Evolutionary conservation across 2,113 vertebrate species (phyloP).

Genomic region (Indri indri): DNA sequence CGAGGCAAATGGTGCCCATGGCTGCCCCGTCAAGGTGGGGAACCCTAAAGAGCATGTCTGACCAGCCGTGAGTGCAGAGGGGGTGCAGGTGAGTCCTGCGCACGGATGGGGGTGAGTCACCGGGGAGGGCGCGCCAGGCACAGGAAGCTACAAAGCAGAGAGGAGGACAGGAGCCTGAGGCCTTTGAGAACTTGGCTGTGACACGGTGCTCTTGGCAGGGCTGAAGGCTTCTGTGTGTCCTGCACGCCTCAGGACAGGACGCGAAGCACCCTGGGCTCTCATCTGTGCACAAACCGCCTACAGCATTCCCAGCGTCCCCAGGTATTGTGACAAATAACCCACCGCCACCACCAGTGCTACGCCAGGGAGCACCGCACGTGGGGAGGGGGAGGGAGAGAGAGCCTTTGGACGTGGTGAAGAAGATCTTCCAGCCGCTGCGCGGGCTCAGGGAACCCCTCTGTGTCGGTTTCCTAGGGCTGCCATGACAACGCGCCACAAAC

Average conservation of each 20-base stretch:
- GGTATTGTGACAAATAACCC: neutral
- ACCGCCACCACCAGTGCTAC: too few relatives aligned
- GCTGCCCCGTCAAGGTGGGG: accelerated
- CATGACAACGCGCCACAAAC: too few relatives aligned
- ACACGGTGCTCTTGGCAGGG: neutral
- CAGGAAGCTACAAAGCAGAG: too few relatives aligned
- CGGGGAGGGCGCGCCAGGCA: accelerated
- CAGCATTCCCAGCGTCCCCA: neutral
- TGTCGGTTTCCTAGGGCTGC: too few relatives aligned
- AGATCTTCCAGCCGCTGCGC: neutral
- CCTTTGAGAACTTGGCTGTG: neutral
- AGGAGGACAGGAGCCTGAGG: neutral
- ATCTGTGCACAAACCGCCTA: too few relatives aligned
- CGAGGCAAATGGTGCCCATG: accelerated
- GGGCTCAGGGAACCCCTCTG: neutral
- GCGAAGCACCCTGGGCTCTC: neutral
- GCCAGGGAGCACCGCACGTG: accelerated
- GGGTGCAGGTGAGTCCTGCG: neutral
- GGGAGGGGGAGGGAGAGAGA: neutral
- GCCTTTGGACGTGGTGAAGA: neutral
- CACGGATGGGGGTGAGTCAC: neutral
- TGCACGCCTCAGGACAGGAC: neutral
- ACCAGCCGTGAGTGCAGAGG: neutral
- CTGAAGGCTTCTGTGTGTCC: neutral
- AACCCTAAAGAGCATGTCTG: neutral